These are phyloP conservation scores for Dicentrarchus labrax DNA, from an alignment of 2,113 vertebrate species.

Conservation along the genomic window DNA sequence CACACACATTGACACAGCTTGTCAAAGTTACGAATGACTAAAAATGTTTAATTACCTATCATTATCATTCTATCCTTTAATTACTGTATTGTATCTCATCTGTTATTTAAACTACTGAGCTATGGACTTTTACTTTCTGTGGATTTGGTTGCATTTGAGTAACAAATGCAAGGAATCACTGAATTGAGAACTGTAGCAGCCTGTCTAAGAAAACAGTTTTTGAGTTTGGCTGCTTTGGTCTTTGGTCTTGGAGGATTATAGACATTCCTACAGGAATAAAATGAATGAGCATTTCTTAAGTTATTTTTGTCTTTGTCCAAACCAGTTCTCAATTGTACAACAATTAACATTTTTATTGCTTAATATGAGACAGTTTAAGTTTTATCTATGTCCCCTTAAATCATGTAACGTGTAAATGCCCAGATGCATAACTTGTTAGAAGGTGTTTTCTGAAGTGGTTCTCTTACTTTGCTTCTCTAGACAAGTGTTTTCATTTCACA, in stretches of 20 bases:
- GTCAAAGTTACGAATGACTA: not conserved
- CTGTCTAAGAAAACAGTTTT: not conserved
- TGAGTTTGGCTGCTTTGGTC: not conserved
- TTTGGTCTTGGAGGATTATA: not conserved
- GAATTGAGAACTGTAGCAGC: not conserved
- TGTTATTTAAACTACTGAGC: not conserved
- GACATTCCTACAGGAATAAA: not conserved
- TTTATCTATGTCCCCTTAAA: too few species aligned
- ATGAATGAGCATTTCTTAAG: not conserved
- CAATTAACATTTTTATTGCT: not conserved
- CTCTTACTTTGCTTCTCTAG: too few species aligned
- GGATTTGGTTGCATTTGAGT: not conserved
- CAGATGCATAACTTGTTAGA: too few species aligned
- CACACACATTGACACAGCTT: too few species aligned
- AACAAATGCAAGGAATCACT: not conserved
- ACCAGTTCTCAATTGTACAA: not conserved
- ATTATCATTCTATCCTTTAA: not conserved
- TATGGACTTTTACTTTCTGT: not conserved
- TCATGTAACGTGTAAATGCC: too few species aligned
- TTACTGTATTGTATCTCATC: not conserved
- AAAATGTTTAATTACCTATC: not conserved
- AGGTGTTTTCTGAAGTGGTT: not conserved
- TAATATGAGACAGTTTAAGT: not conserved
- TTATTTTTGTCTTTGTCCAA: too few species aligned
- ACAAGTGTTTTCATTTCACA: too few species aligned